Evolutionary conservation across 2,888 invertebrate species (phyloP).

Genomic region (Chymomyza procnemis): DNA sequence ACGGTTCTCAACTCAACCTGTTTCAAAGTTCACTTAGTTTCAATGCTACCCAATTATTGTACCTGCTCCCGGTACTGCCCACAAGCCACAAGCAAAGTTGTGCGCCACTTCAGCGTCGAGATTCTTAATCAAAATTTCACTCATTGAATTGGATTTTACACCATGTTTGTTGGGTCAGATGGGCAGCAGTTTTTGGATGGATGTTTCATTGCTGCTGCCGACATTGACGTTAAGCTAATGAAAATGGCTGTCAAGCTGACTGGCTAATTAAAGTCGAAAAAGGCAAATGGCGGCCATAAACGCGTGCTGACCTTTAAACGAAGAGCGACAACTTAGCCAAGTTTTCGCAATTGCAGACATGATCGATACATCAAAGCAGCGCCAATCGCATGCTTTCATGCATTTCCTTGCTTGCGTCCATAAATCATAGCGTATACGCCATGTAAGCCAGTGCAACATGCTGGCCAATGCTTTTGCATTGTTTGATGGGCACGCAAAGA

Average conservation of each 20-base stretch:
- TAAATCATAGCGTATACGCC: slow-evolving; percentile 16
- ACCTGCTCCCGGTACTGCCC: no score
- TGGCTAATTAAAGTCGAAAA: slow-evolving; percentile 20
- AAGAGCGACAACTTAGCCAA: not conserved
- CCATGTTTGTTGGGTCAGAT: slow-evolving; percentile 1
- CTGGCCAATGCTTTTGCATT: slow-evolving; percentile 19
- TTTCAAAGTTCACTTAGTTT: no score
- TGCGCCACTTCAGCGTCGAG: slow-evolving; percentile 8
- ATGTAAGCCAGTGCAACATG: slow-evolving; percentile 27
- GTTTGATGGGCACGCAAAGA: no score
- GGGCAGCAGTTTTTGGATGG: not conserved
- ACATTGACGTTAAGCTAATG: slow-evolving; percentile 22
- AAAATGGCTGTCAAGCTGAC: slow-evolving; percentile 22
- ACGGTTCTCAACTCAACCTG: no score
- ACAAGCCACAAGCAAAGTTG: not conserved
- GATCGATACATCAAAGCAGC: not conserved
- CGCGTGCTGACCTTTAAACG: not conserved
- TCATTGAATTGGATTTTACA: slow-evolving; percentile 17
- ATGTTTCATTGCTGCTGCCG: not conserved
- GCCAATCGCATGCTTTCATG: not conserved
- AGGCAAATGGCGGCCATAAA: slow-evolving; percentile 9
- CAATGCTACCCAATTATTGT: no score
- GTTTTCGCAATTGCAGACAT: not conserved
- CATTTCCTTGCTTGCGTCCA: not conserved
- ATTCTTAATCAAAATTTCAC: slow-evolving; percentile 45